Evolutionary conservation across 1,140 invertebrate species (phyloP), one percentile per base, ranked within the genome.

Genomic region (Mactra quadrangularis): DNA sequence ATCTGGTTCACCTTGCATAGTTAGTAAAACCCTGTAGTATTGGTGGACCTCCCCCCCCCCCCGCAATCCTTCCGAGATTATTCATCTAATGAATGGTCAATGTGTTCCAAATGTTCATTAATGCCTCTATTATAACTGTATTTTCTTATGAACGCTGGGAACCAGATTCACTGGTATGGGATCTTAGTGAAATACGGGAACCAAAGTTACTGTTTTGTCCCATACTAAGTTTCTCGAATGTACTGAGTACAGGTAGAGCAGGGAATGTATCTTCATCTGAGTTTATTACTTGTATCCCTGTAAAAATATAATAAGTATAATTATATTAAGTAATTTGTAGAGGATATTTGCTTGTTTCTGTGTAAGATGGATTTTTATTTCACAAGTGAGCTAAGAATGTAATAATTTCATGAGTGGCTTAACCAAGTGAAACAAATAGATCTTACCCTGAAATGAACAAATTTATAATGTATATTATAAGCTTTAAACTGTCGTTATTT

Each of bases 141-240:
- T 41, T 41, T 41, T 7, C 15, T 59, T 55, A 78, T 53, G 59
- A 66, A 13, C 77, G 38, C 29, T 35, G 22, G 66, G 53, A 71
- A 52, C 45, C 31, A 60, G 45, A 41, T n/a, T 25, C 60, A 78
- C 60, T 68, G 17, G 75, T 35, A 13, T 55, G 35, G 17, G 64
- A 82, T 31, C 68, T 82, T 45, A 82, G 79, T 19, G 79, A 82
- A n/a, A 68, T 35, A 22, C 79, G 59, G 35, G 79, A 82, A 38
- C 79, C 79, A 64, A 82, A 82, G 29, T 41, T 50, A 27, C 53
- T 64, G 22, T 64, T 35, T 11, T 62, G 53, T 29, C 68, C 70
- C 79, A 74, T 82, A 38, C 57, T 68, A 13, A 82, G 79, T 19
- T 82, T 82, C 70, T 82, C 79, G 22, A 82, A 55, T 29, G 79